Conservation (phyloP, 2,113 vertebrate genomes). For the Notarius lentiginosus region DNA sequence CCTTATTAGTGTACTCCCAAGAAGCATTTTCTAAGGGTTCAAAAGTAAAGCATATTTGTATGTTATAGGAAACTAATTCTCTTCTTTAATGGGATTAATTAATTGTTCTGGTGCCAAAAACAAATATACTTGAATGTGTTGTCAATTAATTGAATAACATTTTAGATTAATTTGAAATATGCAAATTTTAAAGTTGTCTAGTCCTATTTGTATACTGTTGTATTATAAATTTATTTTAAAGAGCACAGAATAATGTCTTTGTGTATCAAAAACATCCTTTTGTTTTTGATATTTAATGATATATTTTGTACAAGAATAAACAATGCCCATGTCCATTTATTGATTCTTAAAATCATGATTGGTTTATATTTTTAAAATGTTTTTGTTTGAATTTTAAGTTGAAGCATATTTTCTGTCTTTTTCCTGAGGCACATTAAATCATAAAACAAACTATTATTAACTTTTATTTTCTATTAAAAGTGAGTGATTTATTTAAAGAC, state of each 20-base stretch:
- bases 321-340: background rate
- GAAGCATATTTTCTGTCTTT: background rate
- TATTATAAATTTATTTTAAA: background rate
- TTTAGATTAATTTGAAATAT: background rate
- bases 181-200: background rate
- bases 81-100: background rate
- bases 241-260: background rate
- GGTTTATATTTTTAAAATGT: background rate
- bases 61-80: background rate
- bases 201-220: background rate
- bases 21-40: background rate
- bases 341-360: background rate
- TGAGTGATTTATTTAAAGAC: background rate
- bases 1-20: background rate
- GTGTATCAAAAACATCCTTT: background rate
- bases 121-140: background rate
- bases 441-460: background rate
- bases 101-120: constrained; percentile 27
- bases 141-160: background rate
- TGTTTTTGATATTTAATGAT: background rate
- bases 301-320: background rate
- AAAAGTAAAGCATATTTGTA: background rate
- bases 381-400: background rate
- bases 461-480: background rate
- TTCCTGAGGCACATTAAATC: background rate